Base-by-base conservation (phyloP, 2,888 invertebrate species). In the Lymantria monacha region DNA sequence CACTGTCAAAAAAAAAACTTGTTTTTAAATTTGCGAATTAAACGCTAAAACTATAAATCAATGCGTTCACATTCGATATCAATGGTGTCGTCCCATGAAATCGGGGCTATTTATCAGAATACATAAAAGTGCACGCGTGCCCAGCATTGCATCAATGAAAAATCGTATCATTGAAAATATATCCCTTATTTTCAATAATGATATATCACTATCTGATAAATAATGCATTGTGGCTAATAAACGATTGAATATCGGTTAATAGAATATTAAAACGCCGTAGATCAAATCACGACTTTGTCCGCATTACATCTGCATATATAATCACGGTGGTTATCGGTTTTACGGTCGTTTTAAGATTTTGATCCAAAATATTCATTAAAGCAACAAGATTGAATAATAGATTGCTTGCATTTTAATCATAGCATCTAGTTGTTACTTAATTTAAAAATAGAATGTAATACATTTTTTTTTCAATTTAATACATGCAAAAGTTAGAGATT, bases 41-140 rank as follows among this genome's bases (percentile, higher is more conserved):
- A 72, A 78, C 79, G 77, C 70, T 66, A 62, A 70, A 72, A 72
- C 72, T 62, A 85, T 90, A 91, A 91, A 91, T 91, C 89, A 88
- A 74, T 58, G 61, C 59, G 63, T 73, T 69, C 70, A 75, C 70
- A 77, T 79, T 80, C 72, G 76, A 75, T 81, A 83, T 82, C 81
- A 83, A 81, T 80, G 74, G 76, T 66, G 70, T 77, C 76, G 79
- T 83, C 82, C 82, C 76, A 78, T 79, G 78, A 83, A 81, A 85
- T 76, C 76, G 50, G 73, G 66, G 68, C 71, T 82, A 85, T 87
- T 87, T 87, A 88, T 86, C 81, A 76, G 78, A 74, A 76, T 74
- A 80, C 71, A 87, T 81, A 84, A 79, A 81, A 78, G 66, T 67
- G 77, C 83, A 82, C 87, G 87, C 86, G 76, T 78, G 73, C 76